Conservation (phyloP, 1,140 invertebrate species). For the Anastrepha obliqua region DNA sequence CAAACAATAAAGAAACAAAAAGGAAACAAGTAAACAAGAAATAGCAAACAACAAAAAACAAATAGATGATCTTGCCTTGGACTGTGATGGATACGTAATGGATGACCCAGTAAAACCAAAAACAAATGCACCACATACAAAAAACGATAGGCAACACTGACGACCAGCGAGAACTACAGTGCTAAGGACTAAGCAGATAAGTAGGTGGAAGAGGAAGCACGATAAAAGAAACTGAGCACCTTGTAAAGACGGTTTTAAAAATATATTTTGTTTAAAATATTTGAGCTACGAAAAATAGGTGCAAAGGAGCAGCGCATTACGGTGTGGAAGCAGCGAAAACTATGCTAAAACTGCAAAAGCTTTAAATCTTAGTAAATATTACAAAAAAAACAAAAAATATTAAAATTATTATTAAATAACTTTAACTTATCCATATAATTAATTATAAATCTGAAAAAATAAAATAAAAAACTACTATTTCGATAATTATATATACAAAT, state of each 20-base stretch:
- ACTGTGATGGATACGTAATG: constrained; percentile 28
- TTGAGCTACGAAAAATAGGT: neutral
- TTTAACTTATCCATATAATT: neutral
- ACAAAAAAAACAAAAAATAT: constrained; percentile 2
- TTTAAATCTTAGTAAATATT: constrained; percentile 34
- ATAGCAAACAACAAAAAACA: constrained; percentile 13
- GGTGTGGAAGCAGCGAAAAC: neutral
- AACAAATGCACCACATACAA: neutral
- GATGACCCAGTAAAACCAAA: neutral
- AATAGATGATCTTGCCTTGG: constrained; percentile 5
- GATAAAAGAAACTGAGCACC: neutral
- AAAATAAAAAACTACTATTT: neutral
- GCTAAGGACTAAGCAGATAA: neutral
- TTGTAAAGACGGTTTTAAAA: neutral
- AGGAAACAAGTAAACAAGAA: neutral
- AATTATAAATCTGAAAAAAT: constrained; percentile 8
- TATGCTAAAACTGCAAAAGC: constrained; percentile 46
- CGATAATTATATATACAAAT: constrained; percentile 1
- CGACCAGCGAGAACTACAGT: neutral
- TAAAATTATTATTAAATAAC: constrained; percentile 14
- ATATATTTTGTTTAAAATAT: neutral
- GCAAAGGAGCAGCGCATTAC: neutral
- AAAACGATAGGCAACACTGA: neutral
- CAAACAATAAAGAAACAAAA: neutral
- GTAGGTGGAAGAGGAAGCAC: neutral